Conservation (phyloP, 1,140 invertebrate species). For the Zaprionus nigranus region DNA sequence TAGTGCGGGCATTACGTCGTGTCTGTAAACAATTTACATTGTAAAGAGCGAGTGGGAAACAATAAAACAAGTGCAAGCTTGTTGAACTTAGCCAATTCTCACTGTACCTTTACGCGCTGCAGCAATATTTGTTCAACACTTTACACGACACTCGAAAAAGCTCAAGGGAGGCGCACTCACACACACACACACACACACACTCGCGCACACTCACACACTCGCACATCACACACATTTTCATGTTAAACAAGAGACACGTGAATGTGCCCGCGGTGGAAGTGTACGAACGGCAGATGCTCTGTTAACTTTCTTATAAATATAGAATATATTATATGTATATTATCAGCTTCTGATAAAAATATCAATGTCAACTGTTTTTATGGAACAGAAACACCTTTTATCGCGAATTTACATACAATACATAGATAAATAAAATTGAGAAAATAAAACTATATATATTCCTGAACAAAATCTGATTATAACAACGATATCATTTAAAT, state of each 20-base stretch:
- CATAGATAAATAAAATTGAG: too few relatives aligned
- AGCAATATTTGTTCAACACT: constrained; percentile 42
- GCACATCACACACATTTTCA: constrained; percentile 4
- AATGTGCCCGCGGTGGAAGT: not conserved
- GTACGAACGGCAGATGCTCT: not conserved
- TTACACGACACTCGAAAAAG: constrained; percentile 41
- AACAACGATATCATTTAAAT: too few relatives aligned
- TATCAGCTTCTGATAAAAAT: too few relatives aligned
- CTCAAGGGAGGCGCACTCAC: constrained; percentile 24
- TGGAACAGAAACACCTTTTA: too few relatives aligned
- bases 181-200: constrained; percentile 16
- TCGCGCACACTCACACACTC: not conserved
- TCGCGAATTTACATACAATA: too few relatives aligned
- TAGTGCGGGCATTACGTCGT: constrained; percentile 2
- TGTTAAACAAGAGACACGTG: constrained; percentile 7
- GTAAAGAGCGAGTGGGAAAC: not conserved
- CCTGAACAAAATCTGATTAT: too few relatives aligned
- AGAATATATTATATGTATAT: too few relatives aligned
- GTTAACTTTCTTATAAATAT: not conserved
- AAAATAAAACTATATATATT: too few relatives aligned
- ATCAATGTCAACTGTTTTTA: too few relatives aligned
- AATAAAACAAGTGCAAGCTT: constrained; percentile 26
- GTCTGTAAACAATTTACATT: constrained; percentile 4
- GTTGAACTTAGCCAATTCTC: constrained; percentile 40
- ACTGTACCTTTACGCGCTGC: constrained; percentile 31